Evolutionary conservation across 1,140 invertebrate species (phyloP), one percentile per base, ranked within the genome.

Genomic region (Archivesica marissinica): DNA sequence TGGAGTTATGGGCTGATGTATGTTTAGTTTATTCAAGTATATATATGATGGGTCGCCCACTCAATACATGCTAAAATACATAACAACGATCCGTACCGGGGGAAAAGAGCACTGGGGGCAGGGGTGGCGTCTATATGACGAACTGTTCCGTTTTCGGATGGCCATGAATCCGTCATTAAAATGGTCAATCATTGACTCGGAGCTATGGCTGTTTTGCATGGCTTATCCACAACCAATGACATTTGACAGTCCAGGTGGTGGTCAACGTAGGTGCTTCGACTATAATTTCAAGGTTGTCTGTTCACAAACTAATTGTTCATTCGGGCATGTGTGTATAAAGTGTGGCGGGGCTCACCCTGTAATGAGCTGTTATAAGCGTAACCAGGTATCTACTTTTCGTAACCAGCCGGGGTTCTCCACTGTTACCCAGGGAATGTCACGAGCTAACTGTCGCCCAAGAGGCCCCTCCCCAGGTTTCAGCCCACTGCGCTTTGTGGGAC

Each of bases 111-210:
- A 66, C 17, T 30, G 2, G 35, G 39, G 66, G 38, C 2, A 41
- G 66, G 66, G 44, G 23, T 41, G 9, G 23, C n/a, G n/a, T n/a
- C n/a, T n/a, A 70, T 70, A 70, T 41, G 35, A 25, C 38, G 66
- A 70, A 25, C 9, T 17, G 28, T 47, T 70, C 23, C 6, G 66
- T 25, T 70, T 15, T 13, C 20, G 66, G 23, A 23, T 38, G 9
- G 9, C 66, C 6, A 41, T 70, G 30, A 23, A 70, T 38, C 66
- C 38, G 9, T 9, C 2, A 3, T 25, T 23, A 3, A 41, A 15
- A 17, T 70, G 30, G 30, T 33, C 35, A 7, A 30, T 23, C 6
- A n/a, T 41, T 70, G 13, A 70, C 33, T 38, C 20, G 17, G 33
- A 41, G 15, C n/a, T 39, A 6, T 70, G 17, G 35, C 33, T 41